Base-by-base conservation (phyloP, 37 sponge, comb jelly and placozoan species). In the Spongia lamella region DNA sequence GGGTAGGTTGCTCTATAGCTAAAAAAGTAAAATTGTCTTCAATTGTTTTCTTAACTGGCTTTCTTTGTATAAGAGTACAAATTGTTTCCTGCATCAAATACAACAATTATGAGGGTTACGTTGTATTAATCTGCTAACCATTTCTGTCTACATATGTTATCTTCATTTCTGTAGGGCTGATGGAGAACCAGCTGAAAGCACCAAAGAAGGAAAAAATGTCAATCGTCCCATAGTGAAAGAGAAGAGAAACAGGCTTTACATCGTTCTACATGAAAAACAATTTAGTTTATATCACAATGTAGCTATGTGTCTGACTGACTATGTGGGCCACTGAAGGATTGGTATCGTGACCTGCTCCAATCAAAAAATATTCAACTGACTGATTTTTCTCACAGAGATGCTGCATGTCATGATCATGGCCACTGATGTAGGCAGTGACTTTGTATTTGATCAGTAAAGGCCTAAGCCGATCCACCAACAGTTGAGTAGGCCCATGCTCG, bases 361-460 rank as follows among this genome's bases (percentile, higher is more conserved):
- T 38, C 38, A 94, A 72, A 78, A 84, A 88, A 76, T 94, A 94
- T 52, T 90, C 72, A 9, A 94, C 83, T 52, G 58, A 34, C 33
- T 61, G 53, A 40, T 39, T 66, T n/a, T 57, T 53, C 38, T 83
- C 85, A 24, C 61, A 52, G 53, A 94, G 53, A 75, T 94, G 88
- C 71, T 94, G 95, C 80, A 94, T 77, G 64, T 67, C 62, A 73
- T 90, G 91, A 47, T 94, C 92, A 77, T 90, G 92, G 39, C 95
- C 92, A 72, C 83, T 82, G 61, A 88, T 79, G 56, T 88, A 94
- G 43, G 40, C 75, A 53, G 78, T 36, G 37, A 72, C 85, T 11
- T 60, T 61, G 77, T 84, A 77, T 17, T 77, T 78, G n/a, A 67
- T 38, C 64, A 84, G 34, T 9, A 84, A 39, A 31, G 78, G 85